A percentile compares a stretch with the other conserved stretches of the same genome.
Conservation (phyloP, 2,113 vertebrate species). For the Eulacestoma nigropectus region DNA sequence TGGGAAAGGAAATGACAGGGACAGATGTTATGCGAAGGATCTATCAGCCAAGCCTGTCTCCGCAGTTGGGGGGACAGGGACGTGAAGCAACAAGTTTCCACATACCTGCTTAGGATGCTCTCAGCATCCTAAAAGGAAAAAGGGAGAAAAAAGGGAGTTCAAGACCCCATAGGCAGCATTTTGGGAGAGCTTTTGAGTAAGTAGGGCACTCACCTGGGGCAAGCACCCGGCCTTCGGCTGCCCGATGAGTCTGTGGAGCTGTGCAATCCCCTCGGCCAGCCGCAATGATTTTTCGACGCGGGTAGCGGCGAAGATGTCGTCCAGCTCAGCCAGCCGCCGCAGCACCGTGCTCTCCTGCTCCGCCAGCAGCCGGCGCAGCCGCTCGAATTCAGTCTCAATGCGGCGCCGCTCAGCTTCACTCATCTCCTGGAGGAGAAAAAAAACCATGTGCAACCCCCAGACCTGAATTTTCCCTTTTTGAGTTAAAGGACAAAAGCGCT, state of each 20-base stretch:
- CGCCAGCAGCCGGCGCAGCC: not conserved
- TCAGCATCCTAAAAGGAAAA: not conserved
- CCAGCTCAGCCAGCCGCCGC: not conserved
- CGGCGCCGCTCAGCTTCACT: not conserved
- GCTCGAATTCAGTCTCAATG: fast-evolving
- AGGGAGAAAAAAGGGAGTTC: fast-evolving
- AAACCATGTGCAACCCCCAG: not conserved
- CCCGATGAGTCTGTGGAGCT: not conserved
- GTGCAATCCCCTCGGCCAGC: not conserved
- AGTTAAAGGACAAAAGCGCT: not conserved
- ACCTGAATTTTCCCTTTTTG: not conserved
- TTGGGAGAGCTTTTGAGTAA: fast-evolving
- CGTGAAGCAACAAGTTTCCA: fast-evolving
- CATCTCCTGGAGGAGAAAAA: not conserved
- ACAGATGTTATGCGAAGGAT: fast-evolving
- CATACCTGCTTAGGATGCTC: not conserved
- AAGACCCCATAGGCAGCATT: fast-evolving
- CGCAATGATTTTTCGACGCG: not conserved
- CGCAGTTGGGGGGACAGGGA: fast-evolving
- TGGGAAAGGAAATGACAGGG: not conserved
- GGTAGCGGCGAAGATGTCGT: fast-evolving
- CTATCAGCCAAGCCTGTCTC: not conserved
- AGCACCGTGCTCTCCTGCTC: not conserved
- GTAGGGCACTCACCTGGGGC: not conserved
- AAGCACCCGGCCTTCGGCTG: not conserved